Conservation (phyloP, 2,888 invertebrate genomes). For the Caradrina kadenii region DNA sequence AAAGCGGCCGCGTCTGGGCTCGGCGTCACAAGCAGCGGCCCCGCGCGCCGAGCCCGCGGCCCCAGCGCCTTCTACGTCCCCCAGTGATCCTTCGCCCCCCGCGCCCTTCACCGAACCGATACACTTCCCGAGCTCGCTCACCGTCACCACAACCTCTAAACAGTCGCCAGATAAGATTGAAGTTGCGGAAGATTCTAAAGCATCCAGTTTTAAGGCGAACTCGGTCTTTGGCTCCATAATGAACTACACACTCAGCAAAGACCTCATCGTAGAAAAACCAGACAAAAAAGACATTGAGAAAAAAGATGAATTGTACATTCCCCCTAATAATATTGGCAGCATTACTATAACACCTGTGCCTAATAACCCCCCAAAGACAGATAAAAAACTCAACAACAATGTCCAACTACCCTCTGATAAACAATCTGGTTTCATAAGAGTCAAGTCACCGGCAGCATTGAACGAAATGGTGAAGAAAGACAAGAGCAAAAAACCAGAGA, state of each 20-base stretch:
- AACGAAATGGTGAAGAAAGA: slow-evolving; percentile 84
- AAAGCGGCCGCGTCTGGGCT: slow-evolving; percentile 78
- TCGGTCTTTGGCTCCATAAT: slow-evolving; percentile 73
- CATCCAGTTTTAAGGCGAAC: slow-evolving; percentile 66
- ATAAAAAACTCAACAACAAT: slow-evolving; percentile 72
- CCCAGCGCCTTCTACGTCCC: slow-evolving; percentile 45
- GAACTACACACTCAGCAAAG: slow-evolving; percentile 78
- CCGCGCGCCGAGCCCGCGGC: slow-evolving; percentile 28
- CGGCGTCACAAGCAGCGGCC: slow-evolving; percentile 66
- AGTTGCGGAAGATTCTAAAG: slow-evolving; percentile 56
- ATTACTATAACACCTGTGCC: slow-evolving; percentile 87
- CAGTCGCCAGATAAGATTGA: slow-evolving; percentile 63
- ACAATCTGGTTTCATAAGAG: slow-evolving; percentile 79
- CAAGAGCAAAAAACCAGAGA: slow-evolving; percentile 74
- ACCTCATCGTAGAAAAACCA: slow-evolving; percentile 77
- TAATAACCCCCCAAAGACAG: slow-evolving; percentile 65
- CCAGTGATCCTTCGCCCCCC: slow-evolving; percentile 19
- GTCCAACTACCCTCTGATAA: slow-evolving; percentile 59
- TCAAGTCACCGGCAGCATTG: slow-evolving; percentile 85
- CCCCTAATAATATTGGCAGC: slow-evolving; percentile 84
- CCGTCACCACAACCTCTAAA: slow-evolving; percentile 81
- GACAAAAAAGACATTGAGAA: slow-evolving; percentile 74
- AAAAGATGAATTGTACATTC: slow-evolving; percentile 82
- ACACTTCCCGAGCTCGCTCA: slow-evolving; percentile 86
- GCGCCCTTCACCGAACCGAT: slow-evolving; percentile 77